Evolutionary conservation across 1,140 invertebrate species (phyloP), one percentile per base, ranked within the genome.

Genomic region (Ostrea edulis): DNA sequence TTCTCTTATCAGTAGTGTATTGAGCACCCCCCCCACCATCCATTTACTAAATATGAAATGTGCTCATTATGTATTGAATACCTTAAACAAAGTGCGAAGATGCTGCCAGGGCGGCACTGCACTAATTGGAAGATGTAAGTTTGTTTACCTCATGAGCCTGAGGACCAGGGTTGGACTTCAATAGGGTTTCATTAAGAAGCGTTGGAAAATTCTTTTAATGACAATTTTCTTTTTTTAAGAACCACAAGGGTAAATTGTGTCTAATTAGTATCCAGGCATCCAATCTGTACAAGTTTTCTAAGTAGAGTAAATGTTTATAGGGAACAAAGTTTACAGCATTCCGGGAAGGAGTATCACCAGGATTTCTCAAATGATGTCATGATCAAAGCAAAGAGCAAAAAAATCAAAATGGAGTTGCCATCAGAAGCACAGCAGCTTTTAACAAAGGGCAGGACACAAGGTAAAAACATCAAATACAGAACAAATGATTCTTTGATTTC

Each of bases 311-410:
- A 81, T 81, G 44, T 81, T 52, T 52, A 8, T 29, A 85, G 83
- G 53, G 83, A 85, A 44, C 51, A 85, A 35, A 85, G 83, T 55
- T 11, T 85, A 25, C 83, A 85, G 83, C 25, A 58, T 62, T 85
- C 83, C 44, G 83, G 83, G 12, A 55, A 85, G n/a, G 53, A 85
- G 17, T 85, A 85, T 51, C 51, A 54, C 14, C 83, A 85, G 83
- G 55, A 55, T 12, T 85, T 85, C 53, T 52, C 44, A 51, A 9
- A 14, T 58, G 54, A 22, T 4, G 83, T 20, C 25, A 22, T 35
- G 0, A 11, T 44, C 35, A 53, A 11, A 22, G n/a, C 82, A 62
- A 55, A 55, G 12, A 85, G 51, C 51, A 51, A 58, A 54, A 62
- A 85, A 62, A 22, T 44, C 14, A 62, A 54, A 29, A 58, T 51